Conservation (phyloP, 2,113 vertebrate genomes). For the Cavia porcellus region DNA sequence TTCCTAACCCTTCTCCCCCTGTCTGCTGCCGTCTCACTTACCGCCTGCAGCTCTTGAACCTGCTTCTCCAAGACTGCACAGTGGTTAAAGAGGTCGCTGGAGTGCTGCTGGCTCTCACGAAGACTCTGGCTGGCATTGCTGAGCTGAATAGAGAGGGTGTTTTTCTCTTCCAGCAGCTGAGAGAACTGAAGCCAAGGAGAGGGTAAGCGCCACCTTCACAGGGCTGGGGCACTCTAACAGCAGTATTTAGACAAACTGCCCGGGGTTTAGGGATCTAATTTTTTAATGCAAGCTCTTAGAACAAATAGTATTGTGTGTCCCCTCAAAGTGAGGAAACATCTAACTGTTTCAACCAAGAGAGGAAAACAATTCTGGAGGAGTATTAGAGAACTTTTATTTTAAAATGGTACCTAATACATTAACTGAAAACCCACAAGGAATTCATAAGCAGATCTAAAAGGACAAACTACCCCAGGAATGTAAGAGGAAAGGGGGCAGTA, state of each 20-base stretch:
- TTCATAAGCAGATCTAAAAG: not conserved
- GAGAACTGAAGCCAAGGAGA: slow-evolving; percentile 86
- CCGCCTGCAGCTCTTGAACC: slow-evolving; percentile 85
- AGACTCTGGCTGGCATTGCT: slow-evolving; percentile 78
- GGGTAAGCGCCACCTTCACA: not conserved
- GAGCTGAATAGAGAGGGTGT: slow-evolving; percentile 88
- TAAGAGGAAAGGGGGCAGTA: not conserved
- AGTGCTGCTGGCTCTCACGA: slow-evolving; percentile 86
- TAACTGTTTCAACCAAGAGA: slow-evolving; percentile 13
- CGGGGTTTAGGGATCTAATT: slow-evolving; percentile 14
- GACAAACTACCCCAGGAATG: not conserved
- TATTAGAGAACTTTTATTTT: not conserved
- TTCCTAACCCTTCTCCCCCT: not conserved
- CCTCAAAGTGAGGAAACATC: not conserved
- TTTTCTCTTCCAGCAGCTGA: slow-evolving; percentile 91
- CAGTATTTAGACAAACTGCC: not conserved
- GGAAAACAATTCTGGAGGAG: slow-evolving; percentile 10
- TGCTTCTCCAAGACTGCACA: slow-evolving; percentile 87
- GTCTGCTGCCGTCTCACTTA: slow-evolving; percentile 69
- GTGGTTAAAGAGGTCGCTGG: slow-evolving; percentile 84
- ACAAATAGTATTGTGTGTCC: not conserved
- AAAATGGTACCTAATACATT: not conserved
- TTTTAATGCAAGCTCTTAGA: not conserved
- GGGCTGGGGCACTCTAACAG: not conserved
- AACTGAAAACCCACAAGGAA: not conserved